Percentiles rank a stretch among this genome's conserved stretches.
Conservation (phyloP, 2,888 invertebrate genomes). For the Lypha dubia region DNA sequence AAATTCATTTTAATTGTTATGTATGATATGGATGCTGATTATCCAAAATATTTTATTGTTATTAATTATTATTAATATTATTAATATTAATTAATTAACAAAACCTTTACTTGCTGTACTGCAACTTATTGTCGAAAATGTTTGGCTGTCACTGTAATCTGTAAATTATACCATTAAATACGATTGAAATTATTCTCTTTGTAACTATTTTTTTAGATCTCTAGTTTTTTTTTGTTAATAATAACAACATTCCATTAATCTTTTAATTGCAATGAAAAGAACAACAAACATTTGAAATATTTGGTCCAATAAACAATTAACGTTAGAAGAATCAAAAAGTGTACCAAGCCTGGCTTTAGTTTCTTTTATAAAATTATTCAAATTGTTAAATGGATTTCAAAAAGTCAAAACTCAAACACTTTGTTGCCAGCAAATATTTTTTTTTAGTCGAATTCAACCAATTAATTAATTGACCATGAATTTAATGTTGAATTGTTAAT, state of each 20-base stretch:
- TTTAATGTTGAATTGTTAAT: slow-evolving; percentile 49
- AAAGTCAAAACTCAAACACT: not conserved
- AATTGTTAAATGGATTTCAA: slow-evolving; percentile 11
- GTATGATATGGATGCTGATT: too few relatives aligned
- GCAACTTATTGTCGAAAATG: not conserved
- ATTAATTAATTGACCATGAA: slow-evolving; percentile 60
- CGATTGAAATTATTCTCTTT: not conserved
- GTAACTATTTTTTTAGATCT: not conserved
- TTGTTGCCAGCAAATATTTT: not conserved
- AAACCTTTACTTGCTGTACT: too few relatives aligned
- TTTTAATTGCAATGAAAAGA: slow-evolving; percentile 1
- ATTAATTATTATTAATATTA: too few relatives aligned
- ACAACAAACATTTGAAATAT: not conserved
- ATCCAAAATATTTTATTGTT: too few relatives aligned
- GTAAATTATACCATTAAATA: not conserved
- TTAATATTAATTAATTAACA: too few relatives aligned
- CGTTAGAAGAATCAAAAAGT: not conserved
- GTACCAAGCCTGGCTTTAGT: not conserved
- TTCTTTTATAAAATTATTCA: slow-evolving; percentile 36
- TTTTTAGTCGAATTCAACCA: slow-evolving; percentile 18
- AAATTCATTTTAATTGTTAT: too few relatives aligned
- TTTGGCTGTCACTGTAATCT: not conserved
- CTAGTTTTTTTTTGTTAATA: not conserved
- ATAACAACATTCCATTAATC: slow-evolving; percentile 20
- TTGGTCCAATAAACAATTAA: not conserved